Evolutionary conservation across 2,797 vertebrate species (phyloP).

Genomic region (Brachymystax lenok): DNA sequence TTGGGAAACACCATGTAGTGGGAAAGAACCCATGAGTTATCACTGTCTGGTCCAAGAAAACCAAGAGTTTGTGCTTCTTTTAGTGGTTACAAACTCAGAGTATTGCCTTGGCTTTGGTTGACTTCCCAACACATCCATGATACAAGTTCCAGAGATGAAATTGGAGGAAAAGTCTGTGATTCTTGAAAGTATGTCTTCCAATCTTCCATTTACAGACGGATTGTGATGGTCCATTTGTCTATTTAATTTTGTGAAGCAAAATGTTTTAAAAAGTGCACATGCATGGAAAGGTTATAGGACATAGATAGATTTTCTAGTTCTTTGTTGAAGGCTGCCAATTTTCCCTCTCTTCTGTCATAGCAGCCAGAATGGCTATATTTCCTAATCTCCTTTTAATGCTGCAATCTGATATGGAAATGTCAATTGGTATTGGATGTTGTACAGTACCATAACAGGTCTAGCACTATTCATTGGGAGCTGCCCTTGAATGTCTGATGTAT

Average conservation of each 20-base stretch:
- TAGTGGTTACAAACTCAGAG: conserved; percentile 36
- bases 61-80: conserved; percentile 48
- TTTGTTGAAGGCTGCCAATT: conserved; percentile 7
- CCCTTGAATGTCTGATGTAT: background rate
- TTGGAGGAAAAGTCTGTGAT: conserved; percentile 33
- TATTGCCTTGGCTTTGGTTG: conserved; percentile 26
- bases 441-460: background rate
- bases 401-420: background rate
- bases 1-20: conserved; percentile 41
- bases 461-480: background rate
- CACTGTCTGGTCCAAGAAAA: conserved; percentile 40
- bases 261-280: background rate
- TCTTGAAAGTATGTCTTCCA: conserved; percentile 25
- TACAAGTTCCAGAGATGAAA: conserved; percentile 40
- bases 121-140: conserved; percentile 35
- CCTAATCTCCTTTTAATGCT: background rate
- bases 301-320: background rate
- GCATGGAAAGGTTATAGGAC: background rate
- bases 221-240: conserved; percentile 21
- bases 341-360: background rate
- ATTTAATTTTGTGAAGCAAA: conserved; percentile 9
- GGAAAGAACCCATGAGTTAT: conserved; percentile 43
- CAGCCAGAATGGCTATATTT: background rate
- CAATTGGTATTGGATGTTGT: background rate
- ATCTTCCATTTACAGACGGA: conserved; percentile 23